Evolutionary conservation across 2,797 vertebrate species (phyloP), one percentile per base, ranked within the genome.

Genomic region (Microctenopoma stevenorrisi): DNA sequence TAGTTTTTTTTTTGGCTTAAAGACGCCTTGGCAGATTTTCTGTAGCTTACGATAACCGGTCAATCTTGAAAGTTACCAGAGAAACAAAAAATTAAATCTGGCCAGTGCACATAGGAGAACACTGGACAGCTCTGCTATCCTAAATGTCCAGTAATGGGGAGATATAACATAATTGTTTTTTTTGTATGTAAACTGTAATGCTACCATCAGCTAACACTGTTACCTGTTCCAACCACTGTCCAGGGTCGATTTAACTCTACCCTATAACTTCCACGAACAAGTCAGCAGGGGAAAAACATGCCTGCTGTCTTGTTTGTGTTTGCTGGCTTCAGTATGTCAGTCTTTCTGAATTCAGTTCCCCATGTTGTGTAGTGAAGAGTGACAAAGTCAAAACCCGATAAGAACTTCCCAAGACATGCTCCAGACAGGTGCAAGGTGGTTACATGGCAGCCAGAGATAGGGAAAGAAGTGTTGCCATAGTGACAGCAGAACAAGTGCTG

Each of bases 361-460:
- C 51, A 63, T 5, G 14, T 38, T 66, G 79, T 60, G 68, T 53
- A 69, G 69, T 68, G 64, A 86, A 80, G 84, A 86, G 74, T 81
- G 82, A 83, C 81, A 77, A 73, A 85, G 75, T 76, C 76, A 78
- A 47, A 82, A 71, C 46, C 70, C 54, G 74, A 81, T 82, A 82
- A 84, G 60, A 85, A 70, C 64, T 51, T 54, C 33, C 69, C 35
- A 42, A 64, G 72, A 72, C 15, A n/a, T 33, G 22, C 40, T 51
- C 28, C 53, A 83, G 74, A 83, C 58, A 77, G 68, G 71, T 80
- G 78, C 64, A 68, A 84, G 65, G 68, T 78, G 76, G 68, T 60
- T 79, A 80, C 62, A 79, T 54, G 70, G 66, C 83, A 72, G 65
- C 13, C 4, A 68, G 8, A 61, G 69, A 81, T 64, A 18, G 55